Conservation (phyloP, 2,113 vertebrate species). For the Alligator sinensis region DNA sequence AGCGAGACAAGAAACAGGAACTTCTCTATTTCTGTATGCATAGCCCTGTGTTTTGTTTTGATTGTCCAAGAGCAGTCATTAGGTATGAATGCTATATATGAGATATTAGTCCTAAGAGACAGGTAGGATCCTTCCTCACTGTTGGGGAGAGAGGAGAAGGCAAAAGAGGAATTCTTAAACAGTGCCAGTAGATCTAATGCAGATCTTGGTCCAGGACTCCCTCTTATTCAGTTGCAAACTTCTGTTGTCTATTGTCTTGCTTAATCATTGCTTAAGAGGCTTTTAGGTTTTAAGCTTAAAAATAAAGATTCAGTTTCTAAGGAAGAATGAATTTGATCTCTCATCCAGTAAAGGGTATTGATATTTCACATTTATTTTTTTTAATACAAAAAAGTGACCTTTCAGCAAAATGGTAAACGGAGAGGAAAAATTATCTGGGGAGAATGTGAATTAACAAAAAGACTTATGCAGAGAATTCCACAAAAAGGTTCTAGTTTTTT, state of each 20-base stretch:
- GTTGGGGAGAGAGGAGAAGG: not conserved
- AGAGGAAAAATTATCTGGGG: not conserved
- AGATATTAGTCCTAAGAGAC: not conserved
- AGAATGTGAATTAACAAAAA: not conserved
- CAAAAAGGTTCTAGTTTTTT: not conserved
- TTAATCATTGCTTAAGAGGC: not conserved
- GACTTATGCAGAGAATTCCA: not conserved
- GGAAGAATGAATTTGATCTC: not conserved
- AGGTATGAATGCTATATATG: not conserved
- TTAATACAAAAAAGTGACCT: not conserved
- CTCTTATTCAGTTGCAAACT: not conserved
- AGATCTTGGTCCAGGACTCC: not conserved
- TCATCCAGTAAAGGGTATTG: not conserved
- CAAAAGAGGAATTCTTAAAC: not conserved
- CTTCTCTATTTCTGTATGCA: not conserved
- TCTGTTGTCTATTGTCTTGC: not conserved
- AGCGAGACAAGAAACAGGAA: not conserved
- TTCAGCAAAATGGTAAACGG: not conserved
- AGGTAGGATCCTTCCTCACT: not conserved
- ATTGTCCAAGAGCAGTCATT: not conserved
- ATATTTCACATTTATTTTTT: not conserved
- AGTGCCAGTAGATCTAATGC: not conserved
- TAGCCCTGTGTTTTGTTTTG: not conserved
- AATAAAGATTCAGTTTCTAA: not conserved
- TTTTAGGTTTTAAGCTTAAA: not conserved